These are phyloP conservation scores for Amphilophus citrinellus DNA, from an alignment of 2,113 vertebrate genomes.

Conservation along the genomic window DNA sequence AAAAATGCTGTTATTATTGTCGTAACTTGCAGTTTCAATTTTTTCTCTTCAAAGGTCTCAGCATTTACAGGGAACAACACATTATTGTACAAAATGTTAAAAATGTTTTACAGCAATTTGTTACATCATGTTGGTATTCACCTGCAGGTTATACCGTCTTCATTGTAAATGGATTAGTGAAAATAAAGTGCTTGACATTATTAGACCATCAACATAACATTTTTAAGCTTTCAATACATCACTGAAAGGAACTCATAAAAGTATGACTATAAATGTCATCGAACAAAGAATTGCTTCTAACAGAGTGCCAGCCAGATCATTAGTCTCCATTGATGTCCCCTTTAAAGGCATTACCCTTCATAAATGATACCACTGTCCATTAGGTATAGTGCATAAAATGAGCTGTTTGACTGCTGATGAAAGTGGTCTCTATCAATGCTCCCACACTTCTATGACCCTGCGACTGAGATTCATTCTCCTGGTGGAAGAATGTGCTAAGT, in stretches of 20 bases:
- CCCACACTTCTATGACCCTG: constrained; percentile 38
- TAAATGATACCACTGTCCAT: constrained; percentile 61
- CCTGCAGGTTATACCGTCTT: not conserved
- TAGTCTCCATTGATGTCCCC: constrained; percentile 49
- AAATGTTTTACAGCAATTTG: not conserved
- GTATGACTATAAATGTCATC: constrained; percentile 47
- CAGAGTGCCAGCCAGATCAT: constrained; percentile 44
- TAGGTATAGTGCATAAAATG: constrained; percentile 57
- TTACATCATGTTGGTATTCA: constrained; percentile 6
- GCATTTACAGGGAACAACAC: not conserved
- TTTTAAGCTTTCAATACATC: constrained; percentile 41
- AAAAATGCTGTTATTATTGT: not conserved
- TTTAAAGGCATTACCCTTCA: constrained; percentile 71
- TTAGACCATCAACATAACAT: constrained; percentile 25
- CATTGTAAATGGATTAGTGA: constrained; percentile 10
- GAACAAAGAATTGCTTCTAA: constrained; percentile 27
- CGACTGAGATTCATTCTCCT: constrained; percentile 15
- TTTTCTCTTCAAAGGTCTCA: not conserved
- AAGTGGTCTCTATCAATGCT: constrained; percentile 45
- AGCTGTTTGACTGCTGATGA: constrained; percentile 61
- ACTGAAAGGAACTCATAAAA: constrained; percentile 26
- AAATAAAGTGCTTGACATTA: constrained; percentile 18
- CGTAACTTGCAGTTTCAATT: not conserved
- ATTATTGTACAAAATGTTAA: not conserved
- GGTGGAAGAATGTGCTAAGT: not conserved